These are phyloP conservation scores for Martes flavigula DNA, from an alignment of 2,797 vertebrate genomes.

Conservation along the genomic window DNA sequence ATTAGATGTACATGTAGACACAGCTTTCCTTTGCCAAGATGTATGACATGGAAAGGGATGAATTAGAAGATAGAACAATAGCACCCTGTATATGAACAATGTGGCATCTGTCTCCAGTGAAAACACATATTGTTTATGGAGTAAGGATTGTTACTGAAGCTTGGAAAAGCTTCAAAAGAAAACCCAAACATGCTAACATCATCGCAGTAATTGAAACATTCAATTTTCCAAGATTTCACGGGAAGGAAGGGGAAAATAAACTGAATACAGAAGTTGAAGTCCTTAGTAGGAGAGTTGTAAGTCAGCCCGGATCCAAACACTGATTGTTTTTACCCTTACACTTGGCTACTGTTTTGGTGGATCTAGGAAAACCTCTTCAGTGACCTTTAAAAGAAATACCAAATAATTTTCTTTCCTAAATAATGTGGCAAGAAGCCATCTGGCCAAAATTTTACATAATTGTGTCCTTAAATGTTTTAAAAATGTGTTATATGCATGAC, in stretches of 20 bases:
- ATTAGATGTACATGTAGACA: background rate
- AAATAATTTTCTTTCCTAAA: background rate
- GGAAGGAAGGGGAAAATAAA: background rate
- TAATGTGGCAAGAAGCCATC: background rate
- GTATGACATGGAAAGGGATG: background rate
- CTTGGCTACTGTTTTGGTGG: background rate
- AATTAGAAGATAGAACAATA: conserved; percentile 40
- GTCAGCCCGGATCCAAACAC: background rate
- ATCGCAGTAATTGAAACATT: background rate
- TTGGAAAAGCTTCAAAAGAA: conserved; percentile 29
- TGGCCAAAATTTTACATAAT: background rate
- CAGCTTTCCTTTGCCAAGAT: background rate
- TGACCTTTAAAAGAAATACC: background rate
- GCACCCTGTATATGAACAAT: background rate
- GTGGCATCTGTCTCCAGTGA: conserved; percentile 5
- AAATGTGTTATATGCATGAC: background rate
- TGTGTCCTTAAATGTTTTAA: background rate
- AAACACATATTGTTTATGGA: background rate
- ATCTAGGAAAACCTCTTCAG: background rate
- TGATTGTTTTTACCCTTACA: background rate
- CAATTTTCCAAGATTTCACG: background rate
- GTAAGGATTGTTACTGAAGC: background rate
- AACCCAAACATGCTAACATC: background rate
- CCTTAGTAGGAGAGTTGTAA: background rate
- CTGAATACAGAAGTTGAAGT: background rate